Percentiles rank a stretch among this genome's conserved stretches.
Evolutionary conservation across 1,140 invertebrate species (phyloP).

Genomic region (Philotrypesis tridentata): DNA sequence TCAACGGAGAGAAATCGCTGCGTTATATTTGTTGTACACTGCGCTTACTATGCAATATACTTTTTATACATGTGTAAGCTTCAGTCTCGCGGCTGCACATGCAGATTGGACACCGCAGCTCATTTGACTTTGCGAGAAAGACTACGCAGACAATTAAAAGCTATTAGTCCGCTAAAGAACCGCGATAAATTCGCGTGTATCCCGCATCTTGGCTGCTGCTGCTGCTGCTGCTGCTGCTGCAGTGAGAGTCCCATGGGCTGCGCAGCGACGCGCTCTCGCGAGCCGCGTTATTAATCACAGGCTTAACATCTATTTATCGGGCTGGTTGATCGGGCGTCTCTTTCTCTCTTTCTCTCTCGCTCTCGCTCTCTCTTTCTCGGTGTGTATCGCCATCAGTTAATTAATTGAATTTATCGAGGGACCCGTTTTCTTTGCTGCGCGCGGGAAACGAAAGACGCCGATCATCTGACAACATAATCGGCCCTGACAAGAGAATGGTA

Average conservation of each 20-base stretch:
- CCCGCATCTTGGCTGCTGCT: constrained; percentile 17
- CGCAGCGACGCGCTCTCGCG: neutral
- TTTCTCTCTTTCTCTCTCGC: neutral
- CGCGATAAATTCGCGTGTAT: constrained; percentile 43
- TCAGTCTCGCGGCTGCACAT: too few relatives aligned
- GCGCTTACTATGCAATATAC: too few relatives aligned
- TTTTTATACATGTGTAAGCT: too few relatives aligned
- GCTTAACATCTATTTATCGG: constrained; percentile 47
- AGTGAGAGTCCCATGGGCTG: neutral
- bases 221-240: too few relatives aligned
- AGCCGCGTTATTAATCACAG: constrained; percentile 43
- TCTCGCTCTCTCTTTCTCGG: neutral
- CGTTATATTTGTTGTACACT: too few relatives aligned
- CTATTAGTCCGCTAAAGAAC: constrained; percentile 37
- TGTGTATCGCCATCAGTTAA: constrained; percentile 33
- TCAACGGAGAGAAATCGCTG: too few relatives aligned
- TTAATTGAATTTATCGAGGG: constrained; percentile 51
- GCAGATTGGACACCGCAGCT: too few relatives aligned
- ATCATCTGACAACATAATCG: constrained; percentile 52
- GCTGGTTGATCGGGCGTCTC: neutral
- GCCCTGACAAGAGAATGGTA: constrained; percentile 48
- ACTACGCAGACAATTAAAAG: constrained; percentile 48
- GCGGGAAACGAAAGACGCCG: constrained; percentile 19
- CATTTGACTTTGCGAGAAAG: too few relatives aligned
- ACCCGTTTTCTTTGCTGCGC: constrained; percentile 4